These are phyloP conservation scores for Hozukius guyotensis DNA, from an alignment of 2,797 vertebrate genomes.

Conservation along the genomic window DNA sequence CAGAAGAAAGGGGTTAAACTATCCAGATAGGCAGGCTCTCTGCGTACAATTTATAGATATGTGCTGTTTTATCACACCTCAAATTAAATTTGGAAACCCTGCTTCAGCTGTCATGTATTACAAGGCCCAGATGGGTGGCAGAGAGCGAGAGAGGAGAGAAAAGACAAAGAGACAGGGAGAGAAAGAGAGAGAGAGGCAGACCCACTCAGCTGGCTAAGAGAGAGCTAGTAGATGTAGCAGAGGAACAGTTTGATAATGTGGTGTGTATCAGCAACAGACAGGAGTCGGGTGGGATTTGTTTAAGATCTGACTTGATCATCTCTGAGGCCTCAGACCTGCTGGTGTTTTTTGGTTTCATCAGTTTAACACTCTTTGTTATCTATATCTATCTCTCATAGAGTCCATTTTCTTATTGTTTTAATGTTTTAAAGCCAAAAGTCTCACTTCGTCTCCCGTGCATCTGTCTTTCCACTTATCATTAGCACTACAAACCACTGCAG, in stretches of 20 bases:
- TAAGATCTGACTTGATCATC: constrained; percentile 15
- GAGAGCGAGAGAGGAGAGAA: constrained; percentile 2
- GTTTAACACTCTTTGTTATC: background rate
- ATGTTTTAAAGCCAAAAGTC: background rate
- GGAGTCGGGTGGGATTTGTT: background rate
- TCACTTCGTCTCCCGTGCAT: background rate
- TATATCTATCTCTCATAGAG: background rate
- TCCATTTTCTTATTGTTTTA: background rate
- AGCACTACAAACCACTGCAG: background rate
- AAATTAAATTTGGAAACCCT: constrained; percentile 75
- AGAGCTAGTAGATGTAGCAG: constrained; percentile 16
- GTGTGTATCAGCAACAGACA: constrained; percentile 4
- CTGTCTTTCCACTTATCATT: background rate
- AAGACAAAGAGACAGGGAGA: constrained; percentile 12
- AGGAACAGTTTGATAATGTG: constrained; percentile 38
- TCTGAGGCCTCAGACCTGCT: constrained; percentile 19
- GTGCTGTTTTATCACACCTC: constrained; percentile 80
- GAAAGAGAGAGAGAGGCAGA: constrained; percentile 36
- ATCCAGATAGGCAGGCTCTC: constrained; percentile 59
- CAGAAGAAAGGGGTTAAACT: constrained; percentile 61
- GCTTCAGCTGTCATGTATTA: constrained; percentile 80
- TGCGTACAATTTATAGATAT: constrained; percentile 77
- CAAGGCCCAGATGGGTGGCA: constrained; percentile 75
- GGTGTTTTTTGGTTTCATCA: constrained; percentile 13
- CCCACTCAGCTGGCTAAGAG: constrained; percentile 24